phyloP scores from a whole-genome alignment of 2,797 vertebrate species.

The Crocodylus rhombifer region DNA sequence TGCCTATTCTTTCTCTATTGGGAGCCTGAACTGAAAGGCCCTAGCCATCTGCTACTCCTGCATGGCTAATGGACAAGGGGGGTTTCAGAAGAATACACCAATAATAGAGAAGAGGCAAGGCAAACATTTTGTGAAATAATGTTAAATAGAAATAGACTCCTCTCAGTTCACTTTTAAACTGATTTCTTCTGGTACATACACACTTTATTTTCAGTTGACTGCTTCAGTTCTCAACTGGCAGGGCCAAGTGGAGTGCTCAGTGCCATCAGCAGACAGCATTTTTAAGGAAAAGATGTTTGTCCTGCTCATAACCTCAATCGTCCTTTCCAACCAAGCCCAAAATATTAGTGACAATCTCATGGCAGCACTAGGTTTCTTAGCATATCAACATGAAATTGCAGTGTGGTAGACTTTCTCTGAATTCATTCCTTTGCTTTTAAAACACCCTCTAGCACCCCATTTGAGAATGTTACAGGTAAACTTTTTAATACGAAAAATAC shows the following conservation, averaged over 20 bases:
- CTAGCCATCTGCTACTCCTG: not conserved
- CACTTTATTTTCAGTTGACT: not conserved
- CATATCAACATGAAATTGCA: not conserved
- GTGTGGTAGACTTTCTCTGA: not conserved
- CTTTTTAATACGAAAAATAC: not conserved
- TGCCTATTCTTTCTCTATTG: not conserved
- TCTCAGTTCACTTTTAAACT: not conserved
- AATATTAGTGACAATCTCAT: not conserved
- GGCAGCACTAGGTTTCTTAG: not conserved
- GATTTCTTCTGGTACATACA: not conserved
- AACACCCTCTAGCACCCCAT: too few relatives aligned
- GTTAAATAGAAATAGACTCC: not conserved
- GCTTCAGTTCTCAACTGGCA: not conserved
- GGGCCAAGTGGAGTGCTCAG: not conserved
- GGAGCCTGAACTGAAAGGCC: not conserved
- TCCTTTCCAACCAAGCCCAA: not conserved
- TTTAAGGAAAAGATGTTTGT: not conserved
- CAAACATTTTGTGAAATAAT: not conserved
- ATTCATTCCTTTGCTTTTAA: not conserved
- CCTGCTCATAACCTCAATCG: not conserved
- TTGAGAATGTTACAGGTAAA: not conserved
- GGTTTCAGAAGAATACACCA: not conserved
- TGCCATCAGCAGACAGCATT: not conserved
- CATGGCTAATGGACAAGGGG: not conserved
- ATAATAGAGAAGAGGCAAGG: not conserved